A percentile compares a stretch with the other conserved stretches of the same genome.
phyloP scores from a whole-genome alignment of 2,888 invertebrate genomes.

The Melipona beecheii region DNA sequence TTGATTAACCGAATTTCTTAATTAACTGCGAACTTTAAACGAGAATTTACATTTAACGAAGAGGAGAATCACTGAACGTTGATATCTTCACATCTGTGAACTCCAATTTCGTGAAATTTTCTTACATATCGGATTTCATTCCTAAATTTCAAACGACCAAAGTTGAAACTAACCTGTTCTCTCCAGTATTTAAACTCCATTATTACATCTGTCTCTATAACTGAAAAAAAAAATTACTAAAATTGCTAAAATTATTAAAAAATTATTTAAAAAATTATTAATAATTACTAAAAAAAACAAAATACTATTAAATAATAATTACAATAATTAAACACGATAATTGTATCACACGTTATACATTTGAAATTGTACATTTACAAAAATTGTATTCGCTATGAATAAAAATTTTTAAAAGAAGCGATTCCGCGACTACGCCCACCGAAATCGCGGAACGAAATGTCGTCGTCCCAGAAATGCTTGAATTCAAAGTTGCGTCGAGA shows the following conservation, averaged over 20 bases:
- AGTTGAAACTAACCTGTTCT: background rate
- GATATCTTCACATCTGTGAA: background rate
- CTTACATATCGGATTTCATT: background rate
- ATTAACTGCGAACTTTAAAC: background rate
- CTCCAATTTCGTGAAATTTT: background rate
- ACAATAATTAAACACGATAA: too few species aligned
- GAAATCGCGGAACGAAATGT: background rate
- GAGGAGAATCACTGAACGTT: background rate
- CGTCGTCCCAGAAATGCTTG: background rate
- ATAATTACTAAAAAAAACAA: too few species aligned
- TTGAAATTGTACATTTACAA: too few species aligned
- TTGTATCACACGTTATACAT: too few species aligned
- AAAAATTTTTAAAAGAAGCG: too few species aligned
- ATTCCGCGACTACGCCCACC: background rate
- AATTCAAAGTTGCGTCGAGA: slow-evolving; percentile 32
- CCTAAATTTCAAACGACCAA: background rate
- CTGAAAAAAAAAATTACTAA: too few species aligned
- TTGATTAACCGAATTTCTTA: background rate
- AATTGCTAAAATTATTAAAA: too few species aligned
- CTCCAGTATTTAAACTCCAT: background rate
- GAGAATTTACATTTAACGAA: background rate
- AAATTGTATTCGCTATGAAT: too few species aligned
- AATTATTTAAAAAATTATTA: too few species aligned
- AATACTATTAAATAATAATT: too few species aligned
- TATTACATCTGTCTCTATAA: too few species aligned